Evolutionary conservation across 53 echinoderm and acorn worm genomes (phyloP), one percentile per base, ranked within the genome.

Genomic region (Echinarachnius parma): DNA sequence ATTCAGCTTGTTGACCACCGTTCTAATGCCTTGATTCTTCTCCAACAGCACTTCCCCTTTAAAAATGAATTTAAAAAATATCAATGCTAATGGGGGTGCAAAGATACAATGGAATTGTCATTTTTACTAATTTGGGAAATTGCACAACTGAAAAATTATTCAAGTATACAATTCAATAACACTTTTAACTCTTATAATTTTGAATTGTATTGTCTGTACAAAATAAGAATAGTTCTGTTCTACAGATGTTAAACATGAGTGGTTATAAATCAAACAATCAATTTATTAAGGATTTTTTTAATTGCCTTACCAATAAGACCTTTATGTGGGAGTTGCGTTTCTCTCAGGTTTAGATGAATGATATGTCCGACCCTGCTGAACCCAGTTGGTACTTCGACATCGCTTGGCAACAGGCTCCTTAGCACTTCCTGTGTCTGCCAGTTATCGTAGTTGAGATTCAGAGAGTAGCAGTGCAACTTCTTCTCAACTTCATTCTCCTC

Each of bases 361-460:
- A 98, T 98, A 54, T 98, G 98, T 4, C 98, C 98, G 22, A 98
- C 80, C 26, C 83, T 70, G 64, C 91, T 98, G 66, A 88, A 98
- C 8, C 82, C 88, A 0, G 85, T 80, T 16, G 91, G 87, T 9
- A 91, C 85, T 47, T 87, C 88, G 14, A 96, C 75, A 16, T 63
- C 84, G 24, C 36, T 20, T 0, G 96, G 96, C 63, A 96, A 31
- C 66, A 91, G 32, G 9, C 91, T 59, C 53, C 70, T 58, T 18
- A 96, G 71, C 4, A 96, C 64, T 53, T 96, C 96, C 33, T 87
- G 79, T 8, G 64, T 30, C 18, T 37, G 85, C 85, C 87, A 96
- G 71, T 96, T 80, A 0, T 72, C 58, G 56, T 96, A 96, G 28
- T 62, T 70, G 52, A 96, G 55, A 22, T 81, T 79, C 46, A 87